Evolutionary conservation across 2,888 invertebrate genomes (phyloP), one percentile per base, ranked within the genome.

Genomic region (Euspilapteryx auroguttella): DNA sequence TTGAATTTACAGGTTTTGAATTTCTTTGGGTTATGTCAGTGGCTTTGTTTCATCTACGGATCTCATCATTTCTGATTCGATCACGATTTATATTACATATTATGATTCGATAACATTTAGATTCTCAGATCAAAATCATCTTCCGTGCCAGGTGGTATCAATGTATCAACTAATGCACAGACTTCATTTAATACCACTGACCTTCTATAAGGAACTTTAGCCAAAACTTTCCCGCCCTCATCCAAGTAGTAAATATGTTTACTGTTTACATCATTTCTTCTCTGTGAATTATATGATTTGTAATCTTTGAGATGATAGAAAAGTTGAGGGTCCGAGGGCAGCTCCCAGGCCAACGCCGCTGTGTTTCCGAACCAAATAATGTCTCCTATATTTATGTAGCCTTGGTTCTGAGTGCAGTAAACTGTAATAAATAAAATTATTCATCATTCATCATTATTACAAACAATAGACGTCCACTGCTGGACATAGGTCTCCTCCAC

Each of bases 301-400:
- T 5, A 36, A 2, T 55, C 47, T 30, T 46, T 62, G 12, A 66
- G 43, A 14, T 49, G 37, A 3, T 48, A 35, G 21, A 63, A 63
- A 0, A 51, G 21, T 2, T 49, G 37, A 1, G 69, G 81, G 32
- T 82, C 80, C 13, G 83, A 79, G 0, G 89, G 89, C 24, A 89
- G 55, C 43, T 87, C 83, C 83, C 87, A 89, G 1, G 89, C 89
- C 40, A 89, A 56, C 2, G 87, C 87, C 1, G 87, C 86, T 0
- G 89, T 89, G 24, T 80, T 75, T 0, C 87, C 88, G 31, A 88
- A 66, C 48, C 86, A 85, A 24, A 87, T 81, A 9, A 82, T 68
- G 35, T 79, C 71, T 3, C 78, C 76, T 1, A 82, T 62, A 40
- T 79, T 69, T 1, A 80, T 52, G 32, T 79, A 79, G 0, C 82